A percentile compares a stretch with the other conserved stretches of the same genome.
Conservation (phyloP, 1,140 invertebrate species). For the Stegodyphus dumicola region DNA sequence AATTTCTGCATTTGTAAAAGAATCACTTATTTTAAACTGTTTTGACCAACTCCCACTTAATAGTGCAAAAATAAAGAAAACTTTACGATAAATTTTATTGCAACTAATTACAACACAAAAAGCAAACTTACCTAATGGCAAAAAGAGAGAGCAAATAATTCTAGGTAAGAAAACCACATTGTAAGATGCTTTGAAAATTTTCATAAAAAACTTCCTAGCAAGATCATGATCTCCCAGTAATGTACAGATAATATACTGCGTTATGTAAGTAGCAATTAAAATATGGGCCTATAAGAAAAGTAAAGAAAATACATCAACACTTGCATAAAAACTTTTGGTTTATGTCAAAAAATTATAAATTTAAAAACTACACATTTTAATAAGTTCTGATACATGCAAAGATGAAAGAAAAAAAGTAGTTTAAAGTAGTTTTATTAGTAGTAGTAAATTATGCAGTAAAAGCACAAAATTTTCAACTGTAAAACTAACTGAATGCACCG, state of each 20-base stretch:
- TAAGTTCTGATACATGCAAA: background rate
- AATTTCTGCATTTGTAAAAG: too few relatives aligned
- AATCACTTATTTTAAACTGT: too few relatives aligned
- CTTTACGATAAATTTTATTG: too few relatives aligned
- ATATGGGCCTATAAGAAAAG: constrained; percentile 31
- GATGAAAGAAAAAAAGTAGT: background rate
- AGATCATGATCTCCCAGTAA: background rate
- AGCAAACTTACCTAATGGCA: constrained; percentile 36
- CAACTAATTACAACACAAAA: background rate
- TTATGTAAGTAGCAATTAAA: constrained; percentile 11
- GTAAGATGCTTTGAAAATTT: constrained; percentile 19
- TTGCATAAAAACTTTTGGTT: background rate
- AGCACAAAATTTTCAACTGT: background rate
- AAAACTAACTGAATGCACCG: background rate
- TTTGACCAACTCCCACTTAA: too few relatives aligned
- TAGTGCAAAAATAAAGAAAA: too few relatives aligned
- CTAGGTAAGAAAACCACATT: constrained; percentile 9
- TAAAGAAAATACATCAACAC: background rate
- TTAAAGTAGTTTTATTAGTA: background rate
- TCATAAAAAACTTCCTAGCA: background rate
- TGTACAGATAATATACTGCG: constrained; percentile 13
- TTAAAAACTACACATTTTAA: background rate
- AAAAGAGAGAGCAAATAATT: constrained; percentile 7
- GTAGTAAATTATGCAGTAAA: background rate
- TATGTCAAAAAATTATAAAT: background rate